A percentile compares a stretch with the other conserved stretches of the same genome.
These are phyloP conservation scores for Polyploca ridens DNA, from an alignment of 2,888 invertebrate species.

Conservation along the genomic window DNA sequence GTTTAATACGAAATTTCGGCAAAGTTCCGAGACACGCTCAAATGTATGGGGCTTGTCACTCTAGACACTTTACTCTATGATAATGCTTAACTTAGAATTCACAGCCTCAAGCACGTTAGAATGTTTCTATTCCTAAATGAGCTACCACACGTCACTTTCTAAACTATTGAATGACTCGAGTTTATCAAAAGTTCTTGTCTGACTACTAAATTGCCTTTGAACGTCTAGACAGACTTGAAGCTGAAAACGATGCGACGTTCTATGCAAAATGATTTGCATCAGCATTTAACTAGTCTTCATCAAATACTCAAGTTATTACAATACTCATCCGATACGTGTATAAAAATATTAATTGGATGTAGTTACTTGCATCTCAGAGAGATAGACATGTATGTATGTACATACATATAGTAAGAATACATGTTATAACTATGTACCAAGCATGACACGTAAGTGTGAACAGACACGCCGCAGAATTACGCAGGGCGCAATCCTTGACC, in stretches of 20 bases:
- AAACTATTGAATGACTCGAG: background rate
- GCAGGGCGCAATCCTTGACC: constrained; percentile 20
- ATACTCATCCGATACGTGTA: background rate
- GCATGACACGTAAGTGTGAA: constrained; percentile 7
- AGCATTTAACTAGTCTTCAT: background rate
- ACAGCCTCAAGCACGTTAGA: background rate
- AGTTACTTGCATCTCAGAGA: no score
- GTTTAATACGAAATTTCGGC: no score
- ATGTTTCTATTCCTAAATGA: background rate
- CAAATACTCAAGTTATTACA: background rate
- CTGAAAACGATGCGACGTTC: background rate
- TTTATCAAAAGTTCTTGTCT: background rate
- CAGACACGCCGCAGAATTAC: constrained; percentile 27
- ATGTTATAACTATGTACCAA: background rate
- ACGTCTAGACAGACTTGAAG: background rate
- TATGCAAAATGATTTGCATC: background rate
- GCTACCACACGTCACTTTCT: background rate
- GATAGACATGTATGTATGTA: no score
- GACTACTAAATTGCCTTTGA: background rate
- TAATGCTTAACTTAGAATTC: no score
- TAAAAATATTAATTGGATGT: no score
- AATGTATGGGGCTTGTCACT: no score
- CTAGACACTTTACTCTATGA: no score
- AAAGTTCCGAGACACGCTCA: no score
- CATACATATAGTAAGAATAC: background rate